These are phyloP conservation scores for Atrichornis clamosus DNA, from an alignment of 2,113 vertebrate genomes.

Conservation along the genomic window DNA sequence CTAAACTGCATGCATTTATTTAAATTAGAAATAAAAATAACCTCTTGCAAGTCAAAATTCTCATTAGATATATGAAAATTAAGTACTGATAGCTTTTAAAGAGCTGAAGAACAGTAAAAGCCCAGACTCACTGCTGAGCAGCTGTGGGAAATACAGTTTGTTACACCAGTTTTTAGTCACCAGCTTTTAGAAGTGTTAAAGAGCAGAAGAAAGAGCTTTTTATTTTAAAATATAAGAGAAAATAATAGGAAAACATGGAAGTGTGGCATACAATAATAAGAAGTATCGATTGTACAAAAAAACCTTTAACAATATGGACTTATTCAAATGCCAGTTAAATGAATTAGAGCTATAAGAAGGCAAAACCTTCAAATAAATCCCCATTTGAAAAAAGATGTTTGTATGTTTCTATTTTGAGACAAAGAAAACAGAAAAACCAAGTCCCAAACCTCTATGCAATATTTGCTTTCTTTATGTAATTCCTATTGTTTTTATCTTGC, in stretches of 20 bases:
- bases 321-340: slow-evolving; percentile 39
- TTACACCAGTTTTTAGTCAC: background rate
- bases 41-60: background rate
- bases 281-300: background rate
- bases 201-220: background rate
- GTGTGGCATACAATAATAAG: background rate
- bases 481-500: background rate
- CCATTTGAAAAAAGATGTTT: background rate
- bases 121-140: background rate
- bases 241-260: background rate
- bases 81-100: background rate
- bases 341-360: slow-evolving; percentile 41
- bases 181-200: background rate
- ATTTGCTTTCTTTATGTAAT: background rate
- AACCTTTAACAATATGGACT: background rate
- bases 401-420: background rate
- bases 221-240: background rate
- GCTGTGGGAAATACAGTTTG: background rate
- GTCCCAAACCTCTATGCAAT: background rate
- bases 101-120: background rate
- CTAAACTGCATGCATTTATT: background rate
- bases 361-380: background rate
- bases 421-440: background rate
- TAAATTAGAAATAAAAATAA: background rate
- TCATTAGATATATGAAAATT: background rate